phyloP scores from a whole-genome alignment of 2,113 vertebrate genomes.

The Bombycilla garrulus region DNA sequence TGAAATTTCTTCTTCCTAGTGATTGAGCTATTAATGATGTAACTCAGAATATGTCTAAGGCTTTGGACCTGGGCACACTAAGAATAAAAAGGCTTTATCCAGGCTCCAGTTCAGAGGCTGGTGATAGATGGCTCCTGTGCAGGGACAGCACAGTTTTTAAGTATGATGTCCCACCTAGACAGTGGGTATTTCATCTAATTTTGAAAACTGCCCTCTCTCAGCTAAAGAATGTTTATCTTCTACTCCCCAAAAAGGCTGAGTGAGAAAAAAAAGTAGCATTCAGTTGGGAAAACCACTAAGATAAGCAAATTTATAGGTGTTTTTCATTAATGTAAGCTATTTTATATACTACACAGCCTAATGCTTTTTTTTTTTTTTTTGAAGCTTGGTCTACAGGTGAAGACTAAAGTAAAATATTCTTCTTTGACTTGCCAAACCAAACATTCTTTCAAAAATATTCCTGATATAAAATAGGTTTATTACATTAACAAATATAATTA shows the following conservation, averaged over 20 bases:
- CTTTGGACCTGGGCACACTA: neutral
- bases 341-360: neutral
- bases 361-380: neutral
- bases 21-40: neutral
- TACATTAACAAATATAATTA: neutral
- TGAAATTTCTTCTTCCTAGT: neutral
- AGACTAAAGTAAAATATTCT: neutral
- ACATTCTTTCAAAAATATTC: neutral
- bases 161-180: neutral
- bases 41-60: neutral
- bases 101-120: neutral
- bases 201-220: neutral
- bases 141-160: neutral
- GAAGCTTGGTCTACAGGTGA: neutral
- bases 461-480: neutral
- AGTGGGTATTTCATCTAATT: neutral
- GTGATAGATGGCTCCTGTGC: neutral
- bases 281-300: neutral
- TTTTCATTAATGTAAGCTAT: neutral
- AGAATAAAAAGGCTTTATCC: neutral
- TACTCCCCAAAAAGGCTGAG: neutral
- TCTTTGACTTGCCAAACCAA: neutral
- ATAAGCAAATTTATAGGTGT: neutral
- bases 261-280: neutral
- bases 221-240: neutral